These are phyloP conservation scores for Zonotrichia leucophrys DNA, from an alignment of 2,113 vertebrate genomes.

Conservation along the genomic window DNA sequence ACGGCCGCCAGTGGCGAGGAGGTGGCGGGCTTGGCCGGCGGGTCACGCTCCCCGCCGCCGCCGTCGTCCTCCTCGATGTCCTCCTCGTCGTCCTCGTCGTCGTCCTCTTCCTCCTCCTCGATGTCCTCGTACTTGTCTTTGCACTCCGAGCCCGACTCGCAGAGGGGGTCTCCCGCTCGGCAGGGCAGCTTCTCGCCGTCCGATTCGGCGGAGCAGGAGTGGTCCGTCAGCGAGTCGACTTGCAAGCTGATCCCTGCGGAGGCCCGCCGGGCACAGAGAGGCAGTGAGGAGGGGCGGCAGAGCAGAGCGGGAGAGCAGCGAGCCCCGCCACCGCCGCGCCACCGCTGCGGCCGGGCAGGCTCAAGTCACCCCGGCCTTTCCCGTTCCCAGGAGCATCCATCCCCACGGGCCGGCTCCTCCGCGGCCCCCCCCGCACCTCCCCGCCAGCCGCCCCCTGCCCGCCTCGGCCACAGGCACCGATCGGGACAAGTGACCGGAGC, in stretches of 20 bases:
- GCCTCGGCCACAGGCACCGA: not conserved
- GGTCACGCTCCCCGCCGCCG: constrained; percentile 63
- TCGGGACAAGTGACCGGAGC: not conserved
- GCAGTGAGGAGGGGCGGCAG: not conserved
- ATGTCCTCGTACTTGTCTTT: constrained; percentile 84
- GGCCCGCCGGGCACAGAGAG: constrained; percentile 4
- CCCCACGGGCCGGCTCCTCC: not conserved
- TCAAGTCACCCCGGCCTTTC: not conserved
- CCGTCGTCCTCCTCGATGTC: constrained; percentile 77
- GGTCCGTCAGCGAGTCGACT: constrained; percentile 95
- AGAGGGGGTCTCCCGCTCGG: constrained; percentile 77
- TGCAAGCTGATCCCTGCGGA: constrained; percentile 91
- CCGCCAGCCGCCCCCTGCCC: not conserved
- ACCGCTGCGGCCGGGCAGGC: not conserved
- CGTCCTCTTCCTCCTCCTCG: constrained; percentile 72
- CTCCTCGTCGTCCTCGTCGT: constrained; percentile 68
- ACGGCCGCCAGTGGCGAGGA: constrained; percentile 89
- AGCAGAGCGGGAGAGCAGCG: not conserved
- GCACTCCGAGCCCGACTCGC: constrained; percentile 81
- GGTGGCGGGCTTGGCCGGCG: constrained; percentile 82
- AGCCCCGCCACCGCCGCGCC: not conserved
- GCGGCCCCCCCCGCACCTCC: not conserved
- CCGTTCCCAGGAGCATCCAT: not conserved
- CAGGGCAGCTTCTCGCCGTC: constrained; percentile 89
- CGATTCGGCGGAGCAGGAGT: constrained; percentile 93